phyloP scores from a whole-genome alignment of 2,888 invertebrate species.

The Coleophora flavipennella region DNA sequence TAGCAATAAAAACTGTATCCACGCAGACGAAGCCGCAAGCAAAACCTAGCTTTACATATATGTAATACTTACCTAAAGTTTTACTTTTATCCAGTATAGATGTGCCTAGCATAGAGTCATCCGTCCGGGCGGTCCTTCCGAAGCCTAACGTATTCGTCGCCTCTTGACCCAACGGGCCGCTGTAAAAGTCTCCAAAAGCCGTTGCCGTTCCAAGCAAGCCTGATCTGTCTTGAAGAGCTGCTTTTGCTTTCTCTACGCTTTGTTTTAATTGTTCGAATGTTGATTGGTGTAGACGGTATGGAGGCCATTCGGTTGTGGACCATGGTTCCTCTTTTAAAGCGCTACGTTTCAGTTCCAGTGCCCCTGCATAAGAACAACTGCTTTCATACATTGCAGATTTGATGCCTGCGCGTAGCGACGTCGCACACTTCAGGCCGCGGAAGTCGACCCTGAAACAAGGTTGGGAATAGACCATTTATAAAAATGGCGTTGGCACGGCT shows the following conservation, averaged over 20 bases:
- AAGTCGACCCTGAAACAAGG: slow-evolving; percentile 44
- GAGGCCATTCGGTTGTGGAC: slow-evolving; percentile 80
- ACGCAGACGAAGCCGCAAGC: too few species aligned
- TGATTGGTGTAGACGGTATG: slow-evolving; percentile 87
- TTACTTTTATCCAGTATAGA: slow-evolving; percentile 54
- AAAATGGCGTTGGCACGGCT: background rate
- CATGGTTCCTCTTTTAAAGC: slow-evolving; percentile 72
- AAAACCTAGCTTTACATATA: too few species aligned
- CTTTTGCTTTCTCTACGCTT: slow-evolving; percentile 92
- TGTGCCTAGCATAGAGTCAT: slow-evolving; percentile 53
- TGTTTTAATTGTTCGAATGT: slow-evolving; percentile 93
- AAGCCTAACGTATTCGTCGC: slow-evolving; percentile 48
- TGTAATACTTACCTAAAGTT: slow-evolving; percentile 51
- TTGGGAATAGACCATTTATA: slow-evolving; percentile 5
- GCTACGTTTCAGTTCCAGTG: slow-evolving; percentile 82
- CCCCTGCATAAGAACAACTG: slow-evolving; percentile 92
- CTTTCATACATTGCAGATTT: slow-evolving; percentile 89
- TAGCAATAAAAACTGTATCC: too few species aligned
- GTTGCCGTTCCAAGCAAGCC: slow-evolving; percentile 80
- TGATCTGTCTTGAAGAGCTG: slow-evolving; percentile 82
- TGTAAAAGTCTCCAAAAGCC: slow-evolving; percentile 80
- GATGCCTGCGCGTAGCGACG: slow-evolving; percentile 49
- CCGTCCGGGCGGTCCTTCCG: slow-evolving; percentile 45
- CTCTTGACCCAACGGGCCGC: slow-evolving; percentile 64
- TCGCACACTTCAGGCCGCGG: slow-evolving; percentile 55